phyloP scores from a whole-genome alignment of 2,113 vertebrate species.

The Bostrychus sinensis region DNA sequence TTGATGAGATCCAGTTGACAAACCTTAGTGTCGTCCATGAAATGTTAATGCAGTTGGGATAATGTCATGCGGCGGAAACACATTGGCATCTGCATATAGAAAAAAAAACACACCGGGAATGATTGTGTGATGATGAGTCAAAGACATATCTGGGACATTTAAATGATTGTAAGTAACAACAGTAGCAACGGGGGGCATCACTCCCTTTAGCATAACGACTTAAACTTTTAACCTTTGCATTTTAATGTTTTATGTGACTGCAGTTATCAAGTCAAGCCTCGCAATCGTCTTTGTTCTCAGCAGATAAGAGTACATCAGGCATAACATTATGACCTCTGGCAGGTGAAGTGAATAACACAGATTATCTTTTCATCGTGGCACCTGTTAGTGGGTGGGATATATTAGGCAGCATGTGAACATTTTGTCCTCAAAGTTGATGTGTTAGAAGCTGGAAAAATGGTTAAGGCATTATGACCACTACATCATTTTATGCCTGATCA shows the following conservation, averaged over 20 bases:
- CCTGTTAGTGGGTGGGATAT: no score
- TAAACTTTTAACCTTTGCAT: not conserved
- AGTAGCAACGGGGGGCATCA: not conserved
- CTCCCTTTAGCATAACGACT: not conserved
- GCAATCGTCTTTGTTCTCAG: no score
- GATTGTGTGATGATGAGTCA: slow-evolving; percentile 33
- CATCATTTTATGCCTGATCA: not conserved
- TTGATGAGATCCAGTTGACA: slow-evolving; percentile 66
- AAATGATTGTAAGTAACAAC: slow-evolving; percentile 31
- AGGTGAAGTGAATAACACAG: not conserved
- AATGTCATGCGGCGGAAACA: slow-evolving; percentile 29
- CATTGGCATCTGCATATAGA: not conserved
- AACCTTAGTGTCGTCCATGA: slow-evolving; percentile 51
- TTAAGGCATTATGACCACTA: no score
- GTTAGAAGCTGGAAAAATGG: no score
- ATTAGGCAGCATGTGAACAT: no score
- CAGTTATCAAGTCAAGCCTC: no score
- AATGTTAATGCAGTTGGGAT: slow-evolving; percentile 64
- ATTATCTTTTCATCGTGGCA: not conserved
- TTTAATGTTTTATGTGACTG: not conserved
- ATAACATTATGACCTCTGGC: not conserved
- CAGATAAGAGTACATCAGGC: not conserved
- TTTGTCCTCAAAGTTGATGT: no score
- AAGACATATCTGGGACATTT: slow-evolving; percentile 70
- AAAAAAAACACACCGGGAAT: not conserved